These are phyloP conservation scores for Octonoba sinensis DNA, from an alignment of 2,888 invertebrate species.

Conservation along the genomic window DNA sequence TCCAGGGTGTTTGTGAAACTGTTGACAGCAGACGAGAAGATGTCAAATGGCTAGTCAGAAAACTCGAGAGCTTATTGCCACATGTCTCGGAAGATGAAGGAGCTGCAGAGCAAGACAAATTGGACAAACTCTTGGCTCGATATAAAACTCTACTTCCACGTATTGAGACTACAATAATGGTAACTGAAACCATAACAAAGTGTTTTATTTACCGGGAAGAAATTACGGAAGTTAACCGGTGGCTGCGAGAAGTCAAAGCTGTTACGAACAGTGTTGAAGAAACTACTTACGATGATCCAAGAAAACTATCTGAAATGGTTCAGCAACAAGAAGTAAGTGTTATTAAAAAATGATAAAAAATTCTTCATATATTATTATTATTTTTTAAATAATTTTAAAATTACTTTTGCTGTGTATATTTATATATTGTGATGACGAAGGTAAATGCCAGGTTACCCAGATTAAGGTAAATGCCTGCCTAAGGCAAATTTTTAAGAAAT, in stretches of 20 bases:
- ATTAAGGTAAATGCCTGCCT: too few relatives aligned
- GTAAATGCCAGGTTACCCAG: too few relatives aligned
- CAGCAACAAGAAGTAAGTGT: slow-evolving; percentile 84
- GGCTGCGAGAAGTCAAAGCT: slow-evolving; percentile 81
- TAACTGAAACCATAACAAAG: slow-evolving; percentile 91
- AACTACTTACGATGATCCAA: slow-evolving; percentile 79
- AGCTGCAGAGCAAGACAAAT: slow-evolving; percentile 82
- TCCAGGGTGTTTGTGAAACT: slow-evolving; percentile 87
- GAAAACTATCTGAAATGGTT: slow-evolving; percentile 82
- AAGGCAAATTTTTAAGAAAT: too few relatives aligned
- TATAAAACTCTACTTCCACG: slow-evolving; percentile 65
- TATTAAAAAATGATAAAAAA: not conserved
- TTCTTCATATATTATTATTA: too few relatives aligned
- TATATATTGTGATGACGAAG: too few relatives aligned
- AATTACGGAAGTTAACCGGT: slow-evolving; percentile 80
- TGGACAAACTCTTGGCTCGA: slow-evolving; percentile 86
- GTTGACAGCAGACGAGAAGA: slow-evolving; percentile 91
- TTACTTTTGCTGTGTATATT: too few relatives aligned
- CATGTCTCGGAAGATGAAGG: slow-evolving; percentile 86
- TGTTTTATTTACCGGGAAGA: slow-evolving; percentile 92
- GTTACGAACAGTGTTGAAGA: slow-evolving; percentile 76
- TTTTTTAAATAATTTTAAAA: too few relatives aligned
- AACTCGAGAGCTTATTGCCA: slow-evolving; percentile 85
- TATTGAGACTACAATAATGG: slow-evolving; percentile 74
- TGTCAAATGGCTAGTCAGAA: slow-evolving; percentile 95